phyloP scores from a whole-genome alignment of 2,797 vertebrate species.

The Acanthiza pusilla region DNA sequence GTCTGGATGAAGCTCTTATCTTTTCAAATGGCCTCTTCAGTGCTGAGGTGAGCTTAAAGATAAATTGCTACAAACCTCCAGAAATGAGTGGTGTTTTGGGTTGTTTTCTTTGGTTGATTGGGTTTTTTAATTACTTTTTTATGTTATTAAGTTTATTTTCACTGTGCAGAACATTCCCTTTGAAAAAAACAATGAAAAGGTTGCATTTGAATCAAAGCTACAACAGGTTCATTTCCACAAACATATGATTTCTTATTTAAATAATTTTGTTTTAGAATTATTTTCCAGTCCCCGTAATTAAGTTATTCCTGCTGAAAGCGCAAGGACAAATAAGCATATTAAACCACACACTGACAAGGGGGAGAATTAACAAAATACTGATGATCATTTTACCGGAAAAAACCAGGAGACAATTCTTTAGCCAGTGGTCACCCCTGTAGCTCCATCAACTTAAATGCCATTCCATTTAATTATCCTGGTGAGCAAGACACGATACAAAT shows the following conservation, averaged over 20 bases:
- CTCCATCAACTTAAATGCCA: conserved; percentile 15
- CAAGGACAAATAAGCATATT: not conserved
- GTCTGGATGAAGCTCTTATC: conserved; percentile 61
- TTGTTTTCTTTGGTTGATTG: not conserved
- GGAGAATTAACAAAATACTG: not conserved
- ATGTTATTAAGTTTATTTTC: not conserved
- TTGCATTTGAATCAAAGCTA: not conserved
- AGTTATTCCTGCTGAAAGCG: not conserved
- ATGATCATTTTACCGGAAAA: not conserved
- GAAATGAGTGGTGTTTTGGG: not conserved
- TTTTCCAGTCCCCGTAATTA: not conserved
- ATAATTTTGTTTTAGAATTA: not conserved
- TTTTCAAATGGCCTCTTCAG: conserved; percentile 57
- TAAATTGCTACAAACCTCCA: conserved; percentile 14
- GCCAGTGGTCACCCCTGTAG: not conserved
- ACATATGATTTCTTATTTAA: not conserved
- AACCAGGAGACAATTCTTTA: not conserved
- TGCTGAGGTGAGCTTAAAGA: conserved; percentile 48
- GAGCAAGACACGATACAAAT: conserved; percentile 7
- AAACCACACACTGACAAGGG: not conserved
- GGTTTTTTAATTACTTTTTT: not conserved
- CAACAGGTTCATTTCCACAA: not conserved
- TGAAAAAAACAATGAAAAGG: not conserved
- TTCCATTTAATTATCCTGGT: conserved; percentile 20
- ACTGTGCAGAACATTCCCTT: not conserved